Base-by-base conservation (phyloP, 2,888 invertebrate genomes). In the Epinotia ramella region DNA sequence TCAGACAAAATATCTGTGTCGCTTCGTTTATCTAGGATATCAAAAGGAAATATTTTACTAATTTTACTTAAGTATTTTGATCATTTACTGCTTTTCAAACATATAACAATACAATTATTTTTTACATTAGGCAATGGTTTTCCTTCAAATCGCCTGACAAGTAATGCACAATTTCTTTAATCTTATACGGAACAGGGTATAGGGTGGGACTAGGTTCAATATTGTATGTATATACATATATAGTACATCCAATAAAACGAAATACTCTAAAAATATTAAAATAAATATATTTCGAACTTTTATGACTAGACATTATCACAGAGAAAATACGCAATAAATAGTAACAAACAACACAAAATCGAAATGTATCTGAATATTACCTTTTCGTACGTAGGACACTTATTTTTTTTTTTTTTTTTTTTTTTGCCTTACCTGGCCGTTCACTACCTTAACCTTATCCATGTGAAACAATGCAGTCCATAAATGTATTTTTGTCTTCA, bases 291-390 rank as follows among this genome's bases (percentile, higher is more conserved):
- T 68, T 69, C 69, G 24, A 60, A 60, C n/a, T 46, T 66, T 69
- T 57, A 69, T 69, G 69, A 69, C 69, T 69, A 69, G 69, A 60
- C 44, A 69, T 69, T 69, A 69, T 69, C 69, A 69, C 69, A 69
- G 69, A 28, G n/a, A 24, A 66, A 33, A 59, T 24, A 69, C n/a
- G 46, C n/a, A 69, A 46, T 44, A 18, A 12, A 46, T 11, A 44
- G 40, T 44, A 44, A 40, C 28, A 67, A 67, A 56, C 1, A 67
- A 12, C 13, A 40, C 33, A 40, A 56, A 33, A 56, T 56, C 18
- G 18, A 56, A 67, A 67, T 33, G 12, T 53, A 66, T 46, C 13
- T 62, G 63, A 53, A 53, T 53, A n/a, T n/a, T 49, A 7, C 53
- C n/a, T n/a, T n/a, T 53, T n/a, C 6, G 2, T 53, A n/a, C 6